phyloP scores from a whole-genome alignment of 2,888 invertebrate genomes.

The Orchestes rusci region DNA sequence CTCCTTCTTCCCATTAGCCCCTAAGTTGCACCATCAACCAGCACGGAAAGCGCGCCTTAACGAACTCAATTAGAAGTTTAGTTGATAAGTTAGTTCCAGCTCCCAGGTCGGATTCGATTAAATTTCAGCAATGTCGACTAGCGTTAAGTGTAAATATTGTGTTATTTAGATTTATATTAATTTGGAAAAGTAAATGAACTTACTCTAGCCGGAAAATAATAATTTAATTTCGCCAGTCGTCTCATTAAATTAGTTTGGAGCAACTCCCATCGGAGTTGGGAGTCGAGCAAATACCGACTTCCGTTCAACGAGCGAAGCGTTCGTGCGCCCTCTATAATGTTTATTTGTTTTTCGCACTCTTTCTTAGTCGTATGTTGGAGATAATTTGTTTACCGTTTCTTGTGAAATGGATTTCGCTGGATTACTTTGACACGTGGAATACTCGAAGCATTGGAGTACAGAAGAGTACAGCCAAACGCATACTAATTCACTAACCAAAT shows the following conservation, averaged over 20 bases:
- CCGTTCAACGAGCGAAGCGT: too few relatives aligned
- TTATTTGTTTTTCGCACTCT: too few relatives aligned
- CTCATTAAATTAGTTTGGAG: slow-evolving; percentile 22
- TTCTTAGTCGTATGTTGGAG: too few relatives aligned
- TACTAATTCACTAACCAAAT: too few relatives aligned
- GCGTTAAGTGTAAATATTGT: slow-evolving; percentile 34
- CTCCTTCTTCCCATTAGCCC: slow-evolving; percentile 14
- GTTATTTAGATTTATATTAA: slow-evolving; percentile 30
- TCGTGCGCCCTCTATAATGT: too few relatives aligned
- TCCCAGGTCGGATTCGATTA: slow-evolving; percentile 33
- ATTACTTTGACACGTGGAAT: too few relatives aligned
- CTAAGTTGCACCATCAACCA: slow-evolving; percentile 5
- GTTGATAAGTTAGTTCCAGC: slow-evolving; percentile 11
- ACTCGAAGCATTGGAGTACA: too few relatives aligned
- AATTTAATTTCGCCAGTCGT: slow-evolving; percentile 24
- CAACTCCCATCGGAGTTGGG: slow-evolving; percentile 11
- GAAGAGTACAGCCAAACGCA: too few relatives aligned
- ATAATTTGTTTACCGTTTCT: too few relatives aligned
- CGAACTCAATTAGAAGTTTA: slow-evolving; percentile 18
- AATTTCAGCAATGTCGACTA: slow-evolving; percentile 34
- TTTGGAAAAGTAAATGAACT: slow-evolving; percentile 29
- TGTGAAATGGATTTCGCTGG: too few relatives aligned
- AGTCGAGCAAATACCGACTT: slow-evolving; percentile 19
- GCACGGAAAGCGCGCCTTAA: slow-evolving; percentile 12
- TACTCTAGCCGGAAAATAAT: slow-evolving; percentile 28